A percentile compares a stretch with the other conserved stretches of the same genome.
Conservation (phyloP, 2,797 vertebrate genomes). For the Cygnus olor region DNA sequence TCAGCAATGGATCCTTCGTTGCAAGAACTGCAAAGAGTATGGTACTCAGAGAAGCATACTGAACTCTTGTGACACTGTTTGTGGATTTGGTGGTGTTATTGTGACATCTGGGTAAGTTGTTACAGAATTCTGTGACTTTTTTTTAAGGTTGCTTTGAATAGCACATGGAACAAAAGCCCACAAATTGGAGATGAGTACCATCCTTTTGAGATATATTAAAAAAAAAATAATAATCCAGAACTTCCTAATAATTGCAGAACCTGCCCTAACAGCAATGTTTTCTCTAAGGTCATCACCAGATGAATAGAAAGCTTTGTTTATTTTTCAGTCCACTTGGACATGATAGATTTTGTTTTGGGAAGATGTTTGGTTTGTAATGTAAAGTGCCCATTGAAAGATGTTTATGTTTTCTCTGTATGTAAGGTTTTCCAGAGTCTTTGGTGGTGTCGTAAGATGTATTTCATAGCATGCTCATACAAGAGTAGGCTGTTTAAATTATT, state of each 20-base stretch:
- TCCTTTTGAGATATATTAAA: background rate
- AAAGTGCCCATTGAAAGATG: background rate
- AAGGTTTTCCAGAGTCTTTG: background rate
- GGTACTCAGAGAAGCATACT: background rate
- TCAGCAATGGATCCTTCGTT: background rate
- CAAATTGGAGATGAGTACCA: background rate
- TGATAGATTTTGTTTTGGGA: constrained; percentile 47
- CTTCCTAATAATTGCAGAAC: background rate
- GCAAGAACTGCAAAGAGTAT: background rate
- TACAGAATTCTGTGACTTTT: background rate
- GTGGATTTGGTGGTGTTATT: background rate
- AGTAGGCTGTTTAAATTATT: constrained; percentile 12
- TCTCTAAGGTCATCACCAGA: background rate
- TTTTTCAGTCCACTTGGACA: constrained; percentile 11
- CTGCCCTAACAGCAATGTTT: background rate
- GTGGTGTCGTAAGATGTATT: background rate
- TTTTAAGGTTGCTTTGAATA: background rate
- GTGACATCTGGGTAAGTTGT: background rate
- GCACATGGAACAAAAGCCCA: background rate
- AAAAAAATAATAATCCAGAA: background rate
- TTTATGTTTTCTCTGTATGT: background rate
- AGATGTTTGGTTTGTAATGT: constrained; percentile 1
- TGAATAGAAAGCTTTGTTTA: constrained; percentile 17
- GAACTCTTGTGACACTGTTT: background rate
- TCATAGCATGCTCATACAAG: background rate